Base-by-base conservation (phyloP, 2,888 invertebrate genomes). In the Branchipolynoe longqiensis region DNA sequence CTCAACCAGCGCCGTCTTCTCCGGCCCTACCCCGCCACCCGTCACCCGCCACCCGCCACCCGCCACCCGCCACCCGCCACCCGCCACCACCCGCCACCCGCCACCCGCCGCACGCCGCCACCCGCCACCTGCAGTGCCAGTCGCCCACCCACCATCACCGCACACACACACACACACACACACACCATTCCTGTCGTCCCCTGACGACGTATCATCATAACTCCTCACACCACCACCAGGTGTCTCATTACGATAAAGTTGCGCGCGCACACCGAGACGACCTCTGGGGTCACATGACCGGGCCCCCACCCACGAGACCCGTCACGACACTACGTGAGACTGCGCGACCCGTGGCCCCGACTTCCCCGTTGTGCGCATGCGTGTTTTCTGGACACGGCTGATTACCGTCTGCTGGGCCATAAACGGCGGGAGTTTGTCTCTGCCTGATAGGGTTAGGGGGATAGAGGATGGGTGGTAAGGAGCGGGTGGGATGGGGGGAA, bases 241-340 rank as follows among this genome's bases (percentile, higher is more conserved):
- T 78, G 78, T 78, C 78, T 78, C 78, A 78, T 78, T 48, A 78
- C 78, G 78, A 78, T 78, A 78, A 78, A 78, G 78, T 41, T 78
- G 48, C 78, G 78, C 48, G 78, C 78, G 48, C 48, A 48, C 22
- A 48, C 48, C 78, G 78, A 6, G 78, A 48, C 78, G 78, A 78
- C 78, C 78, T 78, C 41, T 1, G 28, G 28, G 78, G 78, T 78
- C 78, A 78, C 54, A 78, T 78, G 31, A 78, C 54, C 48, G 48
- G n/a, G n/a, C n/a, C n/a, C n/a, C n/a, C n/a, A n/a, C n/a, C n/a
- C n/a, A n/a, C n/a, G n/a, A n/a, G n/a, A n/a, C n/a, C n/a, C n/a
- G n/a, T 28, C 28, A n/a, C 28, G 62, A 62, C 14, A 62, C 62
- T 25, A 14, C 28, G 69, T n/a, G 69, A 58, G 58, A 58, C 58